Percentiles rank a stretch among this genome's conserved stretches.
Conservation (phyloP, 1,140 invertebrate genomes). For the Euschistus heros region DNA sequence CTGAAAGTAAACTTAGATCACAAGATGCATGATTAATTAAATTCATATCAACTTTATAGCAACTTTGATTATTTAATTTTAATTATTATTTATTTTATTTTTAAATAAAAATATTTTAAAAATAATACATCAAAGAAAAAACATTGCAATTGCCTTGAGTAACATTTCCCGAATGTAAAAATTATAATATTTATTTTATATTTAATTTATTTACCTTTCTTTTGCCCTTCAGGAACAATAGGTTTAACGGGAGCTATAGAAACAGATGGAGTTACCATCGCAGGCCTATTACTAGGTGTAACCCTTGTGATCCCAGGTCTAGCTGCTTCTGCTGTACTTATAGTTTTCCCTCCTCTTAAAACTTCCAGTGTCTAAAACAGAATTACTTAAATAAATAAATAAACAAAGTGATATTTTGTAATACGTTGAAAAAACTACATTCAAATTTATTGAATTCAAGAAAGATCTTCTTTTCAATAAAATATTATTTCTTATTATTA, state of each 20-base stretch:
- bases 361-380: conserved; percentile 35
- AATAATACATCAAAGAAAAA: too few relatives aligned
- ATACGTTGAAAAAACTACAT: background rate
- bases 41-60: too few relatives aligned
- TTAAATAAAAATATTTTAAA: too few relatives aligned
- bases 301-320: conserved; percentile 1
- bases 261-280: conserved; percentile 39
- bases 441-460: background rate
- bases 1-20: too few relatives aligned
- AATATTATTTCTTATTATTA: too few relatives aligned
- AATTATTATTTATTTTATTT: too few relatives aligned
- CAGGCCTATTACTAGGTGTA: conserved; percentile 31
- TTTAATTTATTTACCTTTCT: conserved; percentile 17
- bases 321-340: background rate
- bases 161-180: too few relatives aligned
- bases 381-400: background rate
- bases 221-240: conserved; percentile 4
- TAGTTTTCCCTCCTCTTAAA: conserved; percentile 19
- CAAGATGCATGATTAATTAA: too few relatives aligned
- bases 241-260: conserved; percentile 42
- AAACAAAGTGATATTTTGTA: background rate
- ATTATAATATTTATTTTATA: too few relatives aligned
- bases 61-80: too few relatives aligned
- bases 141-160: too few relatives aligned
- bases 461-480: background rate